Conservation (phyloP, 2,113 vertebrate species). For the Dipodomys ordii region DNA sequence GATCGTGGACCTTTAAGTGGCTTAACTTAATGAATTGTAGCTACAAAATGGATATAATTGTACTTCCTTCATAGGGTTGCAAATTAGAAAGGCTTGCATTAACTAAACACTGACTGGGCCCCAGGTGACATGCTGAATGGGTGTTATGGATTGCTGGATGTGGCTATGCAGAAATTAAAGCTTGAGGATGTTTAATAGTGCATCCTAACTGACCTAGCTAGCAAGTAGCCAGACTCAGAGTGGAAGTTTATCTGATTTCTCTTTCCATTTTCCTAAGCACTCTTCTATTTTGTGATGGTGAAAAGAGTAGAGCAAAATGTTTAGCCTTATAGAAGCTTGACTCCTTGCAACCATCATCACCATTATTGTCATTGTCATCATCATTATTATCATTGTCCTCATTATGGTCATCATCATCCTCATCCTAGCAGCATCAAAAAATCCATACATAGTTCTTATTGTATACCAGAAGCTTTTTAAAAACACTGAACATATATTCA, state of each 20-base stretch:
- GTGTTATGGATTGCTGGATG: neutral
- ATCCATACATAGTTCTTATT: neutral
- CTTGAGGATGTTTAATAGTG: neutral
- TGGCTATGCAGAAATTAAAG: neutral
- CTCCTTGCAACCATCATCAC: neutral
- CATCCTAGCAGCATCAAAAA: neutral
- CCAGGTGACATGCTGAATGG: neutral
- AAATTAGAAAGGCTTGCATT: neutral
- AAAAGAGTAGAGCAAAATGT: conserved; percentile 1
- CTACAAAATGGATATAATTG: neutral
- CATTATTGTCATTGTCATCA: neutral
- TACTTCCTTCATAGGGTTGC: neutral
- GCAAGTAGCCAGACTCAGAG: neutral
- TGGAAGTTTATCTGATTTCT: neutral
- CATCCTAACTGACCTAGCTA: neutral
- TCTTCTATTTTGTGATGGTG: conserved; percentile 1
- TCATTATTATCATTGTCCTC: neutral
- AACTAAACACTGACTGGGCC: neutral
- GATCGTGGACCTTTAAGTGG: neutral
- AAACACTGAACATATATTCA: neutral
- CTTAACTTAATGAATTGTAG: neutral
- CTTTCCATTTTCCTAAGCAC: neutral
- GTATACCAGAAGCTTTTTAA: neutral
- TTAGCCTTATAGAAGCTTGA: neutral
- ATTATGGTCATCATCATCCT: neutral